Base-by-base conservation (phyloP, 1,140 invertebrate genomes). In the Tetranychus urticae region DNA sequence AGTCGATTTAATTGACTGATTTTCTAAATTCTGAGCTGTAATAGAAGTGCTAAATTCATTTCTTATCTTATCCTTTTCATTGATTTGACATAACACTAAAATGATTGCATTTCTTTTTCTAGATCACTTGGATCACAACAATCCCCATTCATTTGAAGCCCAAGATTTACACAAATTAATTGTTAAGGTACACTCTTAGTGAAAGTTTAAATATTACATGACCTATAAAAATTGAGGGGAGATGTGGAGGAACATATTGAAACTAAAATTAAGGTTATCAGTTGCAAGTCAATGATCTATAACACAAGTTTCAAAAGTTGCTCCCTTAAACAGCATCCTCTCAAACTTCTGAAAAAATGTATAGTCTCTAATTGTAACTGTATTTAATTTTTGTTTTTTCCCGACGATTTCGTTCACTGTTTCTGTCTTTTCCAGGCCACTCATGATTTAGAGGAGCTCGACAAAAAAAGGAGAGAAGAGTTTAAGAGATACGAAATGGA, bases 401-500 rank as follows among this genome's bases (percentile, higher is more conserved):
- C 0, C 23, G 23, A 23, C 23, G 23, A 23, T 23, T 23, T 23
- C 23, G 23, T 23, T 23, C 23, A 23, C 23, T 23, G 23, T 23
- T 23, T 23, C 23, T 23, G 23, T 23, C 10, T 31, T 54, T 68
- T 23, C 39, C 66, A 87, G 82, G 82, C 82, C 1, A 81, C 82
- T 3, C 72, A 80, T 64, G 91, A 97, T 73, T 76, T 98, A 58
- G 84, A 85, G 47, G 84, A 86, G 68, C 80, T 84, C 23, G 92
- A 98, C 72, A 79, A 78, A 67, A 77, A 83, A 70, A 75, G 92
- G 61, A 78, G 80, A 59, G 77, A 86, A 68, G 81, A 93, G 63
- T 97, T 94, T 68, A 93, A 94, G 73, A 76, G 88, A 67, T 97
- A 99, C 73, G 94, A 99, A 78, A 85, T 98, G 84, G 80, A 96